Evolutionary conservation across 2,113 vertebrate genomes (phyloP), one percentile per base, ranked within the genome.

Genomic region (Ptychochromis oligacanthus): DNA sequence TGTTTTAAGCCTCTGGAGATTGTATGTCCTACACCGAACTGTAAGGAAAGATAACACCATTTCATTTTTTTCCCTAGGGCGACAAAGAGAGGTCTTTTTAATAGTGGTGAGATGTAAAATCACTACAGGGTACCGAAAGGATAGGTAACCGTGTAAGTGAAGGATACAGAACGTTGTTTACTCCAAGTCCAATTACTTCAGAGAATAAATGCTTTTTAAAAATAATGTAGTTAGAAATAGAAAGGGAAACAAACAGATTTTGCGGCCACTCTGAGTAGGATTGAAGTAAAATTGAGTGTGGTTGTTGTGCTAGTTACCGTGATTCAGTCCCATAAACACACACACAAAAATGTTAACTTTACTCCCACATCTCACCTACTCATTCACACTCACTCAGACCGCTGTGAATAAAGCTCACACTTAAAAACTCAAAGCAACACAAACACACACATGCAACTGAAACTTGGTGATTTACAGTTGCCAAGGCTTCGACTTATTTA

Each of bases 381-480:
- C 77, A 55, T 62, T 84, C 57, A 77, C 83, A 82, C 67, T 36
- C 36, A 36, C 36, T 14, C 26, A n/a, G 1, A 0, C 26, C 1
- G 2, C 28, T 4, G 1, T 38, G 70, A 80, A 52, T 78, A 81
- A 75, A 70, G 54, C 61, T 83, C 83, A 74, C 75, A 74, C 40
- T 79, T 34, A 67, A 76, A 36, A 83, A 31, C 49, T 56, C 31
- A 9, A 34, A 36, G 54, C 36, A 2, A 74, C 79, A 24, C 59
- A 72, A 10, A 72, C 43, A n/a, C 26, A 8, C 15, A 5, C 26
- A 17, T 31, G 43, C 54, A 13, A 72, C 26, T 7, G 11, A 79
- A 80, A 82, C 72, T 79, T 77, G 76, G 70, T 72, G 87, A 88
- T 83, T 88, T 84, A 81, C 78, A 52, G 52, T 80, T 80, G 65